Evolutionary conservation across 2,113 vertebrate species (phyloP).

Genomic region (Protomyctophum bolini): DNA sequence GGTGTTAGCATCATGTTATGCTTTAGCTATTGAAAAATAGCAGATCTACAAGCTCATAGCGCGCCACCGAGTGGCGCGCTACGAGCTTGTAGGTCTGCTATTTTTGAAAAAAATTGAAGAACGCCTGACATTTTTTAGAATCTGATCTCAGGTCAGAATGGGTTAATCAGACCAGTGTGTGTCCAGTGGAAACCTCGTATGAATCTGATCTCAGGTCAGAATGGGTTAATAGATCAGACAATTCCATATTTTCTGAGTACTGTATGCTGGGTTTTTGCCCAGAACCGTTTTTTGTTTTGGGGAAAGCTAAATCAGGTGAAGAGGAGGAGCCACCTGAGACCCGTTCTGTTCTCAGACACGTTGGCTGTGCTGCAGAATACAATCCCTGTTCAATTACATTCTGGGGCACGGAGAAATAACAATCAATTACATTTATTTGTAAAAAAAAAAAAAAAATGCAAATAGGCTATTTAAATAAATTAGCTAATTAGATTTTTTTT

Average conservation of each 20-base stretch:
- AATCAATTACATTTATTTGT: conserved; percentile 55
- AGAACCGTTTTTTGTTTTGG: conserved; percentile 60
- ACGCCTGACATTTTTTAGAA: too few relatives aligned
- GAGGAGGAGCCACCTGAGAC: conserved; percentile 63
- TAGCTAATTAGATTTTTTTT: conserved; percentile 20
- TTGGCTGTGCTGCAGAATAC: conserved; percentile 38
- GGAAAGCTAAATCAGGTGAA: conserved; percentile 43
- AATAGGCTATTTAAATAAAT: conserved; percentile 40
- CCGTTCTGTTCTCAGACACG: conserved; percentile 56
- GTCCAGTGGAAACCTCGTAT: too few relatives aligned
- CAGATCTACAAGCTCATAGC: too few relatives aligned
- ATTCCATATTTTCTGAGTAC: conserved; percentile 34
- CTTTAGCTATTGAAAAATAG: too few relatives aligned
- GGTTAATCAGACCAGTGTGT: too few relatives aligned
- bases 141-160: too few relatives aligned
- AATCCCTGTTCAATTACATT: conserved; percentile 61
- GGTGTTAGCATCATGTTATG: too few relatives aligned
- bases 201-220: too few relatives aligned
- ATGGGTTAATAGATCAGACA: too few relatives aligned
- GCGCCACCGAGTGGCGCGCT: too few relatives aligned
- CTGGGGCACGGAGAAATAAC: conserved; percentile 45
- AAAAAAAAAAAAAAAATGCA: conserved; percentile 18
- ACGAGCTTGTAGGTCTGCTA: too few relatives aligned
- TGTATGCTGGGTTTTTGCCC: conserved; percentile 16
- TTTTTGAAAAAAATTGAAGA: too few relatives aligned